Base-by-base conservation (phyloP, 23 tunicate species). In the Oikopleura albicans region DNA sequence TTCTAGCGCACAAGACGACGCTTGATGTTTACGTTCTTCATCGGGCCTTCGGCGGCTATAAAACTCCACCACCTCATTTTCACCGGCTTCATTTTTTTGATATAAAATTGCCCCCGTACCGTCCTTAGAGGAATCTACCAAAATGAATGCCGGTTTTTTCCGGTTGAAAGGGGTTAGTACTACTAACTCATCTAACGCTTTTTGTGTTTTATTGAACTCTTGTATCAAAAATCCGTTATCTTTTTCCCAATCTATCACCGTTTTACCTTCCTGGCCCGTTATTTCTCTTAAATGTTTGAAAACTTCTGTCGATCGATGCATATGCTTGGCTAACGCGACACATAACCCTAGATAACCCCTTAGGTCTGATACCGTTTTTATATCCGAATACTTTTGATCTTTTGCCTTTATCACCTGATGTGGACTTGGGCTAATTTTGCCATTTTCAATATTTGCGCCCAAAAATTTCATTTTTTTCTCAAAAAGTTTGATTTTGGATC, bases 361-460 rank as follows among this genome's bases (percentile, higher is more conserved):
- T 16, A 71, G 37, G 2, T 71, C 79, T 37, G 79, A 16, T 37
- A 71, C 79, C 79, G 79, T 71, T 71, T 71, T 71, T 71, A 71
- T 31, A 2, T 34, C 31, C 37, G 33, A 27, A 2, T 2, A 2
- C 4, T 27, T 29, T 2, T 31, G 2, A 16, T 71, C 79, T 27
- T 2, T 16, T 71, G 35, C 35, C 37, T 71, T 71, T 29, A 12
- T 2, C 27, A 2, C 37, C 31, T 71, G 79, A 71, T 71, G 79
- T 12, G 79, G 79, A 12, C 37, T 22, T 12, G 79, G 34, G 35
- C 28, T 2, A 29, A 71, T 71, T 37, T 16, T 31, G 4, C 79
- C 79, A 12, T 29, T 29, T 71, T 71, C 31, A 37, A 71, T 29
- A 2, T 16, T 71, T 16, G 79, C 79, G 79, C 79, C 79, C 2